Conservation (phyloP, 2,113 vertebrate species). For the Gymnarchus niloticus region DNA sequence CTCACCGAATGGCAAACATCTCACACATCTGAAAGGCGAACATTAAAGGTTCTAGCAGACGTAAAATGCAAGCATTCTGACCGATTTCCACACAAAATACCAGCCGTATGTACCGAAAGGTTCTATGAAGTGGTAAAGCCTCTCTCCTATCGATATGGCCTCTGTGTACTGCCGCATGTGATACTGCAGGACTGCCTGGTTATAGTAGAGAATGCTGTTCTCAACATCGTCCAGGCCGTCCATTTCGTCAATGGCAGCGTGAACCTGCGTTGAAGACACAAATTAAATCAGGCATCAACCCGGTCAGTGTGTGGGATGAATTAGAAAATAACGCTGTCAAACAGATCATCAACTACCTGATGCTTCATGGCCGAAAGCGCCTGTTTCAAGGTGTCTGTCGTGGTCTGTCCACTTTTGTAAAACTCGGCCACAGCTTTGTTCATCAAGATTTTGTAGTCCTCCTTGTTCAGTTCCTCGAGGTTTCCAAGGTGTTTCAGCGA, state of each 20-base stretch:
- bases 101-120: constrained; percentile 80
- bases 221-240: constrained; percentile 96
- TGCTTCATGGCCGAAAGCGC: constrained; percentile 83
- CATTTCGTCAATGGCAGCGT: constrained; percentile 85
- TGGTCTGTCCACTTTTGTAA: constrained; percentile 87
- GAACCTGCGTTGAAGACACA: constrained; percentile 64
- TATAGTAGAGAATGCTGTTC: constrained; percentile 92
- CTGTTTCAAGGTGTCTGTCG: constrained; percentile 83
- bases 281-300: neutral
- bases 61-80: neutral
- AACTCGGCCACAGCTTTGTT: constrained; percentile 91
- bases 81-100: neutral
- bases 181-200: constrained; percentile 91
- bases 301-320: neutral
- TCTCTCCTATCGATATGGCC: constrained; percentile 88
- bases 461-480: constrained; percentile 90
- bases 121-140: constrained; percentile 95
- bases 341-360: constrained; percentile 63
- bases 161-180: constrained; percentile 89
- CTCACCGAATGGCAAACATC: neutral
- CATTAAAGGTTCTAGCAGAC: neutral
- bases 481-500: constrained; percentile 78
- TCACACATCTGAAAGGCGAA: no score
- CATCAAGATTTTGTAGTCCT: constrained; percentile 93
- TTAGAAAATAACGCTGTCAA: neutral